These are phyloP conservation scores for Petrolisthes cinctipes DNA, from an alignment of 2,888 invertebrate genomes.

Conservation along the genomic window DNA sequence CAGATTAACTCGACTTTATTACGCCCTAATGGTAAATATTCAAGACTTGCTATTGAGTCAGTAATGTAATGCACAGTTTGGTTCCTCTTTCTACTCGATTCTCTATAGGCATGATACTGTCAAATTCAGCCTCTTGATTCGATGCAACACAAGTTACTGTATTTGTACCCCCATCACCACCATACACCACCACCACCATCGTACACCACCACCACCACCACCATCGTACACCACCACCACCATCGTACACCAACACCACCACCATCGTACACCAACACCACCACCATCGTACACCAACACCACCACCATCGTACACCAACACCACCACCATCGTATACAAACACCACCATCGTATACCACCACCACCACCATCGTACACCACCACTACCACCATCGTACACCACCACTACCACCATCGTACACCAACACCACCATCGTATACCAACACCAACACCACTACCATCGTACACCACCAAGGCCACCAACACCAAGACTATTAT, in stretches of 20 bases:
- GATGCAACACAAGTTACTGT: too few species aligned
- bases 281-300: background rate
- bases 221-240: background rate
- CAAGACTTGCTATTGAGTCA: too few species aligned
- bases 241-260: background rate
- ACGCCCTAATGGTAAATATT: too few species aligned
- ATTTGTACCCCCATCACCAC: too few species aligned
- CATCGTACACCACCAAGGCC: background rate
- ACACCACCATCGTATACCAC: too few species aligned
- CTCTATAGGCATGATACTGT: too few species aligned
- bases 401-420: background rate
- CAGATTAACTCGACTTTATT: too few species aligned
- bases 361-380: background rate
- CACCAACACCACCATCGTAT: background rate
- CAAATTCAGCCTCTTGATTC: too few species aligned
- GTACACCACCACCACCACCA: background rate
- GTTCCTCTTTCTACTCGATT: too few species aligned
- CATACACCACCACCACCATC: too few species aligned
- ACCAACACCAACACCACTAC: background rate
- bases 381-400: background rate
- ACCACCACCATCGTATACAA: too few species aligned
- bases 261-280: background rate
- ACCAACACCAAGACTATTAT: background rate
- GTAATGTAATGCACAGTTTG: too few species aligned
- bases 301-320: background rate